Base-by-base conservation (phyloP, 2,797 vertebrate genomes). In the Phalanger gymnotis region DNA sequence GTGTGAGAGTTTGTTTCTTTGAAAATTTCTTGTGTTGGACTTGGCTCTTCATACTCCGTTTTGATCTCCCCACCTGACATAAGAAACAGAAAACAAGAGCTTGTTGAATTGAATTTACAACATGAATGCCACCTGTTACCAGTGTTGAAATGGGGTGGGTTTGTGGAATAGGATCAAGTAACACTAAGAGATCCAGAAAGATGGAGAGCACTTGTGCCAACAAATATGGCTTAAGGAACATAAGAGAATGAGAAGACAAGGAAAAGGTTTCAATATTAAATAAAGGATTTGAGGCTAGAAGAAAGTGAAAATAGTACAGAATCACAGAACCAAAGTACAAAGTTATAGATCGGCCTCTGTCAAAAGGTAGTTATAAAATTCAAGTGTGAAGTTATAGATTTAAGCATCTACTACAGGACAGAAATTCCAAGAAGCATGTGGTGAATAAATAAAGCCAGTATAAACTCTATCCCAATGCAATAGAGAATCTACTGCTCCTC, bases 41-140 rank as follows among this genome's bases (percentile, higher is more conserved):
- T 93, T 95, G 93, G 94, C 54, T 92, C 90, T 93, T 96, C 89
- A 61, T 92, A 91, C 58, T 96, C 81, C 91, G 31, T 97, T 56
- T 87, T 96, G 34, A 40, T 54, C 57, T 96, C 53, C 87, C 11
- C 14, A 87, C 93, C 96, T 96, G 93, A 54, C 96, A 94, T 51
- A 93, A 96, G 61, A 96, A 96, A 94, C n/a, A 57, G 94, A 28
- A 97, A 66, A 87, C 73, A 87, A 25, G 22, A 4, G 6, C 40
- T 87, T 47, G 40, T 27, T 87, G 40, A 87, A 87, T 51, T 27
- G 66, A 87, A 87, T 87, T 47, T 87, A 25, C 73, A 87, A 53
- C 93, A 5, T 34, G 94, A 92, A 94, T 95, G n/a, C 89, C 91
- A 58, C 91, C 30, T 31, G 25, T 10, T 92, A 92, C 9, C 40